Evolutionary conservation across 2,797 vertebrate species (phyloP).

Genomic region (Propithecus perrieri): DNA sequence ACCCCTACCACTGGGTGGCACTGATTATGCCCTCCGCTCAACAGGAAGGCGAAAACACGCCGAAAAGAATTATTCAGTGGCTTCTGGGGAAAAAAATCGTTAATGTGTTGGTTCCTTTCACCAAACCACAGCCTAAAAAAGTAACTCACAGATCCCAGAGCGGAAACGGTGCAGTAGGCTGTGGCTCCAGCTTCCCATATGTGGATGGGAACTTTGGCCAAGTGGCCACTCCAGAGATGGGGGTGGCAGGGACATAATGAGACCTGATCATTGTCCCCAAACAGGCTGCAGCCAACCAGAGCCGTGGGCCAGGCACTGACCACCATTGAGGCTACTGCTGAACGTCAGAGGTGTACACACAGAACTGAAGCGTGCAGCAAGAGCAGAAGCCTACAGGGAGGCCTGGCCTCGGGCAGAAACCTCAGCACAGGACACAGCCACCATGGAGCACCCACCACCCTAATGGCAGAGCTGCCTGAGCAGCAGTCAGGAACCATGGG

Average conservation of each 20-base stretch:
- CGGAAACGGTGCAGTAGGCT: constrained; percentile 58
- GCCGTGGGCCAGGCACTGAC: neutral
- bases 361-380: neutral
- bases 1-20: neutral
- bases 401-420: neutral
- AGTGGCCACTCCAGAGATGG: neutral
- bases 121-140: constrained; percentile 79
- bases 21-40: neutral
- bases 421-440: neutral
- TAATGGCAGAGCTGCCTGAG: neutral
- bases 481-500: neutral
- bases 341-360: neutral
- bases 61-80: constrained; percentile 65
- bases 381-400: neutral
- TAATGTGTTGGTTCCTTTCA: constrained; percentile 75
- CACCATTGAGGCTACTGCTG: neutral
- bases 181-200: constrained; percentile 46
- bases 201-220: constrained; percentile 13
- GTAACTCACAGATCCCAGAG: constrained; percentile 64
- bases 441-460: neutral
- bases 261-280: neutral
- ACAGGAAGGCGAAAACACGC: constrained; percentile 38
- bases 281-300: neutral
- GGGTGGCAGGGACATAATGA: neutral
- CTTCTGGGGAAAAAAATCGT: constrained; percentile 67